Percentiles rank a stretch among this genome's conserved stretches.
Evolutionary conservation across 2,888 invertebrate species (phyloP).

Genomic region (Melanargia galathea): DNA sequence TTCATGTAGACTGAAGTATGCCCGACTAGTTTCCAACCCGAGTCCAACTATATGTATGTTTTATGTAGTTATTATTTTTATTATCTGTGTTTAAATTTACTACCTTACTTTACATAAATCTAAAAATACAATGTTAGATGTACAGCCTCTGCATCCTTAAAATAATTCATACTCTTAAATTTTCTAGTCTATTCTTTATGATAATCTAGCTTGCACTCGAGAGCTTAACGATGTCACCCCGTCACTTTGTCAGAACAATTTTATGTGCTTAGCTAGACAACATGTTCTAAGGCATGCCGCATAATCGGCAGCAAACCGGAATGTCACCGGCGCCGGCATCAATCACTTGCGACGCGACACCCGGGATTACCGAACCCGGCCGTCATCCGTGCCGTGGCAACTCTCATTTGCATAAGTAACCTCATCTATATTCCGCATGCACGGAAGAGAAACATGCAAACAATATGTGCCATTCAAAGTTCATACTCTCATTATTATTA

Average conservation of each 20-base stretch:
- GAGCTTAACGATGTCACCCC: neutral
- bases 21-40: too few species aligned
- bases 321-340: slow-evolving; percentile 68
- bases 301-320: slow-evolving; percentile 47
- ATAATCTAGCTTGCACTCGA: too few species aligned
- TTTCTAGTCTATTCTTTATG: too few species aligned
- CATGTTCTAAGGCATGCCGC: slow-evolving; percentile 24
- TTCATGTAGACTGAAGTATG: too few species aligned
- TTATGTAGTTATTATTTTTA: too few species aligned
- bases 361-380: slow-evolving; percentile 66
- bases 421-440: slow-evolving; percentile 79
- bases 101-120: too few species aligned
- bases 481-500: slow-evolving; percentile 79
- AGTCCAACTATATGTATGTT: too few species aligned
- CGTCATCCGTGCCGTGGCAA: slow-evolving; percentile 66
- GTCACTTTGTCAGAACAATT: neutral
- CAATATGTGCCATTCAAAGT: slow-evolving; percentile 78
- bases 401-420: slow-evolving; percentile 77
- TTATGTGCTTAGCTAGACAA: slow-evolving; percentile 18
- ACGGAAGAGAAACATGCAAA: slow-evolving; percentile 69
- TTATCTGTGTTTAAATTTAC: too few species aligned
- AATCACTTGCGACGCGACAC: slow-evolving; percentile 67
- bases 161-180: too few species aligned
- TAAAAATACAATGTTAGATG: too few species aligned
- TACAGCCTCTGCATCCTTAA: too few species aligned